Evolutionary conservation across 2,888 invertebrate genomes (phyloP), one percentile per base, ranked within the genome.

Genomic region (Diplolepis rosae): DNA sequence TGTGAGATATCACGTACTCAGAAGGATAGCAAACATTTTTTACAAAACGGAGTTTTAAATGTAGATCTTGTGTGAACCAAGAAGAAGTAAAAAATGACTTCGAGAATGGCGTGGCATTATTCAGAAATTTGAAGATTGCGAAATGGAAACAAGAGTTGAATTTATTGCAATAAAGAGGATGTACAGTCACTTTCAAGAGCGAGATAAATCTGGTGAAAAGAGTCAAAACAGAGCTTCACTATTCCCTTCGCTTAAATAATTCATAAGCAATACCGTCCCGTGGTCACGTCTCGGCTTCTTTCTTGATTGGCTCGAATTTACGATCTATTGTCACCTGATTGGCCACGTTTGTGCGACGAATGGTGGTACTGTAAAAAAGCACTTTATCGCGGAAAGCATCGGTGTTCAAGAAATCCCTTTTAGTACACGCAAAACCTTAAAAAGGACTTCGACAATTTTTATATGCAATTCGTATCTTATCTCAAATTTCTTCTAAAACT

Each of bases 321-420:
- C 85, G 85, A 84, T 78, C 87, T 83, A 87, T 88, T 87, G 87
- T 88, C 84, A 80, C 80, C 84, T 86, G 87, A 88, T 87, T 87
- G 87, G 84, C 84, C 81, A 80, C 82, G 84, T 81, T 87, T 87
- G 86, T 87, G 85, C 84, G 82, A 79, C 78, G 81, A 77, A 79
- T 82, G 80, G 79, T 79, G 78, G 79, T 79, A 80, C 75, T 79
- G 79, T 79, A 82, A 83, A 83, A 84, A 84, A 84, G 82, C 76
- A 82, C 83, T 84, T 85, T 82, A 83, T 83, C 77, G 80, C 78
- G 76, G 76, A 79, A 79, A 83, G 77, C 79, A 65, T 61, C 65
- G 65, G 27, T 52, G 32, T 70, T 66, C 32, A 61, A 61, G 61
- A 39, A 35, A 39, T 39, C 7, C n/a, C 24, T 13, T 61, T 22